Base-by-base conservation (phyloP, 2,888 invertebrate genomes). In the Pelosia muscerda region DNA sequence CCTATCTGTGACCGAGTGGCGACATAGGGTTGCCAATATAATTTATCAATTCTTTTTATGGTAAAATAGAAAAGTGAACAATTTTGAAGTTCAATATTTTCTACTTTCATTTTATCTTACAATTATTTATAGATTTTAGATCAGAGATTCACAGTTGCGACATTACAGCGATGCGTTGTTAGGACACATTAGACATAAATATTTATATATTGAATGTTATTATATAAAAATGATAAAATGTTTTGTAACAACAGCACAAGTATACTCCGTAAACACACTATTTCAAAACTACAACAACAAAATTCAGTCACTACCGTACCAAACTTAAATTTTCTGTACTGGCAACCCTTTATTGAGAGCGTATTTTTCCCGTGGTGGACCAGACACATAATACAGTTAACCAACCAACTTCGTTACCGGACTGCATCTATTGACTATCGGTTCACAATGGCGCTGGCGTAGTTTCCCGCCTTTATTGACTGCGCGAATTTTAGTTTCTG, bases 1-100 rank as follows among this genome's bases (percentile, higher is more conserved):
- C 71, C 75, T 77, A 80, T 63, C 60, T 57, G 69, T 78, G 76
- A 74, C 81, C 81, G 63, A 76, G 63, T 74, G 73, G 15, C 62
- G 49, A 31, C 56, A 26, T 60, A 74, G 71, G 76, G 72, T 67
- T 74, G 79, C 53, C 72, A 76, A 26, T 28, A 23, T 55, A 25
- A 34, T 59, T 3, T 25, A n/a, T 34, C 19, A 23, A n/a, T 4
- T n/a, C 42, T 49, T n/a, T 49, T 49, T n/a, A 49, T 13, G 34
- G 34, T 13, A 34, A 3, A 34, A 34, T 31, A 28, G 28, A 28
- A 5, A 28, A 28, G 4, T 5, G 8, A 3, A 1, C 10, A 10
- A 31, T 31, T 31, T 31, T 31, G 1, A 31, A 8, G 1, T 8
- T 31, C 23, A 0, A 34, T 22, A 11, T 6, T 58, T 58, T 58